A percentile compares a stretch with the other conserved stretches of the same genome.
Conservation (phyloP, 2,113 vertebrate species). For the Australoheros scitulus region DNA sequence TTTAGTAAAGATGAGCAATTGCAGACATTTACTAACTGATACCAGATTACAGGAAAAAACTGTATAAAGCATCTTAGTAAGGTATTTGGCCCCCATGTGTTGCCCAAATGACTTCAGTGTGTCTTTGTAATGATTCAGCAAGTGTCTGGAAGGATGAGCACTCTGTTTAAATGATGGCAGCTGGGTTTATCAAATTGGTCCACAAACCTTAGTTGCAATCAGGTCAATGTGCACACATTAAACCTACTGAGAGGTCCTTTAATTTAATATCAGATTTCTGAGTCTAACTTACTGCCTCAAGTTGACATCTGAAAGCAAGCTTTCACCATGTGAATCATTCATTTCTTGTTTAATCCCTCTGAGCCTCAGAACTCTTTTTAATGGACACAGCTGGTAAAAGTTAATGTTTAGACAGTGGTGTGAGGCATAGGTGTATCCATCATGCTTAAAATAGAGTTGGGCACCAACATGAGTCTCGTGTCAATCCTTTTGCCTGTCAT, state of each 20-base stretch:
- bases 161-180: too few species aligned
- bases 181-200: too few species aligned
- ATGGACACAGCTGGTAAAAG: neutral
- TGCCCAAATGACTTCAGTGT: neutral
- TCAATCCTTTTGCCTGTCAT: neutral
- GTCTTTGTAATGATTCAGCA: too few species aligned
- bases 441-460: neutral
- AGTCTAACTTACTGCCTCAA: neutral
- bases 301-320: too few species aligned
- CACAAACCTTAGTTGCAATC: too few species aligned
- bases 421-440: neutral
- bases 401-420: neutral
- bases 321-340: neutral
- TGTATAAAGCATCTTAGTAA: neutral
- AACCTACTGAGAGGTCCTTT: neutral
- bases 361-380: neutral
- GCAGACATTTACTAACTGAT: neutral
- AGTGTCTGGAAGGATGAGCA: neutral
- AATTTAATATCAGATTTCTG: neutral
- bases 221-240: too few species aligned
- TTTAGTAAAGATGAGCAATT: too few species aligned
- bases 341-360: neutral
- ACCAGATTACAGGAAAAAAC: neutral
- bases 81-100: neutral
- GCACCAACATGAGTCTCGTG: neutral